Evolutionary conservation across 2,888 invertebrate species (phyloP).

Genomic region (Brenthis daphne): DNA sequence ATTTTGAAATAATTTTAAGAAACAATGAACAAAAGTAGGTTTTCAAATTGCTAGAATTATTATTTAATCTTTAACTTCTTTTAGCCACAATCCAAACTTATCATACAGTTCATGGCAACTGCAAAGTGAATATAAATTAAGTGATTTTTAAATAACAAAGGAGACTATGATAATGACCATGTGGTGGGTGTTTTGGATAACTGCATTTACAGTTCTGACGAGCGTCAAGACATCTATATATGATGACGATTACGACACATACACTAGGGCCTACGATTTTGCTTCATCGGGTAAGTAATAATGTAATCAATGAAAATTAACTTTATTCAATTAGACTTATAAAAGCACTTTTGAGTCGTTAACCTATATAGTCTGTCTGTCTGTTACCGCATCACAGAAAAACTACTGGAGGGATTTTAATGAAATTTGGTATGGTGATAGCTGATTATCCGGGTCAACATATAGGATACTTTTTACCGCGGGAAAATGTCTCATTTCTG

Average conservation of each 20-base stretch:
- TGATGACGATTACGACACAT: constrained; percentile 75
- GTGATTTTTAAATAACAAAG: constrained; percentile 42
- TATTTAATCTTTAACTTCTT: constrained; percentile 14
- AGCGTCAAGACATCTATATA: constrained; percentile 62
- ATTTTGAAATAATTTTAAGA: too few species aligned
- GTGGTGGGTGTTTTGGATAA: constrained; percentile 58
- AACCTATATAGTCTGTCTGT: too few species aligned
- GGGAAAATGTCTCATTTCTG: too few species aligned
- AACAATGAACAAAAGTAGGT: not conserved
- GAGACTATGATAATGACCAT: constrained; percentile 52
- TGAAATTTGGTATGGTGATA: too few species aligned
- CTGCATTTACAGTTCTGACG: constrained; percentile 53
- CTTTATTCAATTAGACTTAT: too few species aligned
- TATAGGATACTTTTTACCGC: too few species aligned
- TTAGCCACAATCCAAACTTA: constrained; percentile 28
- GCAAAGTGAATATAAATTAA: constrained; percentile 20
- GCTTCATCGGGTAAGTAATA: constrained; percentile 63
- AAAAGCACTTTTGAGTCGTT: too few species aligned
- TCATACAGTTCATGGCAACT: constrained; percentile 41
- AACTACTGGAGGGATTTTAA: too few species aligned
- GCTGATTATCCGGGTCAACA: too few species aligned
- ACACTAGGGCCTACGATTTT: constrained; percentile 70
- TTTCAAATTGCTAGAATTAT: not conserved
- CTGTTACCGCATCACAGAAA: too few species aligned
- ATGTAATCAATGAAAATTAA: too few species aligned